phyloP scores from a whole-genome alignment of 53 echinoderm and acorn worm genomes.

The Zoroaster sp. region DNA sequence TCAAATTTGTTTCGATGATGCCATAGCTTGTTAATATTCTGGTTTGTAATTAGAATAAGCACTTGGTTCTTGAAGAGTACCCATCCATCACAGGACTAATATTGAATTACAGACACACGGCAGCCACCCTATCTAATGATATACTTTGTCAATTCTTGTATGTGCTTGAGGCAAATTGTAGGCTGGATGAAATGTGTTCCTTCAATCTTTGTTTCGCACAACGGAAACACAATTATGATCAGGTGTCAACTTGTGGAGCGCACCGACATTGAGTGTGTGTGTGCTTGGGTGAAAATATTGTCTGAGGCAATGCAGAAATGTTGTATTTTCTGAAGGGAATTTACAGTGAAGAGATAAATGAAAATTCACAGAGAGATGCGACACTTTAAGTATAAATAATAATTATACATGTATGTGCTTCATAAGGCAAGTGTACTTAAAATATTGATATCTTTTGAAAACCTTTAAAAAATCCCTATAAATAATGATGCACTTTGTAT shows the following conservation, averaged over 20 bases:
- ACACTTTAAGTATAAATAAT: too few relatives aligned
- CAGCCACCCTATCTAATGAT: background rate
- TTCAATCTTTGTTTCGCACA: background rate
- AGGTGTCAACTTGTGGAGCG: conserved; percentile 43
- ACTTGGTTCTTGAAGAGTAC: background rate
- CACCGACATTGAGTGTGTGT: background rate
- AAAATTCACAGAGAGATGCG: too few relatives aligned
- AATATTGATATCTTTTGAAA: too few relatives aligned
- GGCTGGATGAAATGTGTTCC: background rate
- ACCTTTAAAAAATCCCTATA: too few relatives aligned
- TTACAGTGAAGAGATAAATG: too few relatives aligned
- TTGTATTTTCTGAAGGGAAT: too few relatives aligned
- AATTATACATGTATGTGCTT: too few relatives aligned
- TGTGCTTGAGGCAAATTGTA: background rate
- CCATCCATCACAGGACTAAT: background rate
- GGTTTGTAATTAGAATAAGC: background rate
- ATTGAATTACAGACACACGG: background rate
- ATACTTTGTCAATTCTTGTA: background rate
- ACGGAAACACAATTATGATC: conserved; percentile 27
- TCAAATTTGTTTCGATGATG: too few relatives aligned
- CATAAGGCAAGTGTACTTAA: too few relatives aligned
- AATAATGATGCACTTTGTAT: too few relatives aligned
- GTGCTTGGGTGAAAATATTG: background rate
- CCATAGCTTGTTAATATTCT: too few relatives aligned
- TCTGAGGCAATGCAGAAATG: background rate